Evolutionary conservation across 1,140 invertebrate species (phyloP).

Genomic region (Oncopeltus fasciatus): DNA sequence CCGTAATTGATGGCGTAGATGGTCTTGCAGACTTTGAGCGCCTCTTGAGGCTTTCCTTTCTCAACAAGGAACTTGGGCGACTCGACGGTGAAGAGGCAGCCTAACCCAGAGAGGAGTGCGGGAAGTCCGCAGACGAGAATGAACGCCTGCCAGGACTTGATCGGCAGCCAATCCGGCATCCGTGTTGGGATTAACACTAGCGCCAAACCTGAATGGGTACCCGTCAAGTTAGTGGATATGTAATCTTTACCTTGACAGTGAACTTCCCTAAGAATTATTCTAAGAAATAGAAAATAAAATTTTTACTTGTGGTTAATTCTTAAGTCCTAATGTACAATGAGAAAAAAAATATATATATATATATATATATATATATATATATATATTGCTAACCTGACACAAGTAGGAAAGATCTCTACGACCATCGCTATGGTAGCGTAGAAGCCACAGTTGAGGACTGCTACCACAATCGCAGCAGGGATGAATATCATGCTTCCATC

Average conservation of each 20-base stretch:
- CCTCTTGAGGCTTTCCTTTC: conserved; percentile 57
- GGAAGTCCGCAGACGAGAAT: conserved; percentile 70
- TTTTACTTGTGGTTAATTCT: background rate
- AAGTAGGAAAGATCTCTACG: too few relatives aligned
- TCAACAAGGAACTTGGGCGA: conserved; percentile 76
- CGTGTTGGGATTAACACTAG: background rate
- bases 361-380: too few relatives aligned
- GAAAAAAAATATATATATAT: background rate
- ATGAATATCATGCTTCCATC: too few relatives aligned
- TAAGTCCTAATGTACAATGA: background rate
- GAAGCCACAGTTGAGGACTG: too few relatives aligned
- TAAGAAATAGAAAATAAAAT: background rate
- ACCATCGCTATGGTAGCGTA: too few relatives aligned
- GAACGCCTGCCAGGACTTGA: conserved; percentile 69
- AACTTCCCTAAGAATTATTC: background rate
- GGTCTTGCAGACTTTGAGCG: conserved; percentile 57
- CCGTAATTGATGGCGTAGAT: conserved; percentile 70
- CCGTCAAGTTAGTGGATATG: too few relatives aligned
- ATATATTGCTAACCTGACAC: too few relatives aligned
- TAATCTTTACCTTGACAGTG: background rate
- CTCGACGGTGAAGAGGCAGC: conserved; percentile 71
- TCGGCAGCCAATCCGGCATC: background rate
- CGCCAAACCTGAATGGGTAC: background rate
- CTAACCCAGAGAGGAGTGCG: conserved; percentile 63
- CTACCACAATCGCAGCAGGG: too few relatives aligned